Percentiles rank a stretch among this genome's conserved stretches.
phyloP scores from a whole-genome alignment of 2,113 vertebrate species.

The Pyxicephalus adspersus region DNA sequence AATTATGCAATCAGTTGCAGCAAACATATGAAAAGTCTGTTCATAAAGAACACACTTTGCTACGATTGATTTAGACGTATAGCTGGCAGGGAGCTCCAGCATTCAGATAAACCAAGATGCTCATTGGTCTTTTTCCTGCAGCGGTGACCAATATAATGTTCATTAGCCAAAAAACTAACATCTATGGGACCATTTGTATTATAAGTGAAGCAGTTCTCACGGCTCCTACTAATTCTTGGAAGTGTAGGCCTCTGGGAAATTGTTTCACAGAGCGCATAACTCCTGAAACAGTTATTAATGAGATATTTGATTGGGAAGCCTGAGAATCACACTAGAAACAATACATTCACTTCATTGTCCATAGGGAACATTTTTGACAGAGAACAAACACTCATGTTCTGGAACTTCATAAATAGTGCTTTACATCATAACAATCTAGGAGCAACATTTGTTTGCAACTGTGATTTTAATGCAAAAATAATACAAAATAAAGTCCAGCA shows the following conservation, averaged over 20 bases:
- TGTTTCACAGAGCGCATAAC: neutral
- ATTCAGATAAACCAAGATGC: neutral
- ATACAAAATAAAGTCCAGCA: no score
- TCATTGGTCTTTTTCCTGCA: neutral
- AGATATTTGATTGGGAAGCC: constrained; percentile 19
- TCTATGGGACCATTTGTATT: neutral
- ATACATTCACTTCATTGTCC: constrained; percentile 14
- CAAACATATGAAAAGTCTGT: no score
- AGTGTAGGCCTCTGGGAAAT: constrained; percentile 7
- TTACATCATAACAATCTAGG: no score
- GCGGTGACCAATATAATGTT: neutral
- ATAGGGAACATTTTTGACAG: constrained; percentile 7
- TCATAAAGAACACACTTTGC: neutral
- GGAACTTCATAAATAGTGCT: no score
- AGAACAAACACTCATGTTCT: neutral
- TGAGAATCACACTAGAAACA: constrained; percentile 43
- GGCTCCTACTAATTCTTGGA: constrained; percentile 28
- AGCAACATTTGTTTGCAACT: no score
- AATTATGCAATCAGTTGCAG: no score
- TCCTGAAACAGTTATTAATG: constrained; percentile 28
- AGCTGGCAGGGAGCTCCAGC: neutral
- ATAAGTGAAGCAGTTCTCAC: constrained; percentile 12
- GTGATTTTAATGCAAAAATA: no score
- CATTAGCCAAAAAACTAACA: neutral
- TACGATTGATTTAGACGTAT: neutral